Evolutionary conservation across 2,113 vertebrate species (phyloP).

Genomic region (Thryonomys swinderianus): DNA sequence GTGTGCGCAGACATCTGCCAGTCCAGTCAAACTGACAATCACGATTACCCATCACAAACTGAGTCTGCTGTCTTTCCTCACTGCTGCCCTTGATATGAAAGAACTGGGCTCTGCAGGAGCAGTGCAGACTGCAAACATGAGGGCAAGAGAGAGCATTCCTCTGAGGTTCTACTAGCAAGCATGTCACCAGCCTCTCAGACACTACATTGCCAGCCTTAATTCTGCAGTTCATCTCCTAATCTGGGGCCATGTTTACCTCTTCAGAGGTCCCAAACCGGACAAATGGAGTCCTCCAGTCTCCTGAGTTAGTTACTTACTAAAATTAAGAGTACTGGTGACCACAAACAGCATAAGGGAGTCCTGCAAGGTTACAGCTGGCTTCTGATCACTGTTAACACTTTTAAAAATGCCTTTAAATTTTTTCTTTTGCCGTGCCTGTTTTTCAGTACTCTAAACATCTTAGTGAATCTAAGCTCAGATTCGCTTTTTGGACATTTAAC

Average conservation of each 20-base stretch:
- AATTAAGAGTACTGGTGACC: background rate
- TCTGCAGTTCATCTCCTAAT: fast-evolving
- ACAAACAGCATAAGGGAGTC: background rate
- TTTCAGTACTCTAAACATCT: background rate
- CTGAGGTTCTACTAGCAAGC: fast-evolving
- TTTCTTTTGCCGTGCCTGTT: background rate
- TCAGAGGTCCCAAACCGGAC: background rate
- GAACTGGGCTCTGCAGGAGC: fast-evolving
- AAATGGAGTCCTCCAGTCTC: background rate
- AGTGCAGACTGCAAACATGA: fast-evolving
- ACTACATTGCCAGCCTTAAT: background rate
- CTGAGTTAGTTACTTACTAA: background rate
- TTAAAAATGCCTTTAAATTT: background rate
- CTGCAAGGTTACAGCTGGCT: no score
- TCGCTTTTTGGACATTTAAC: background rate
- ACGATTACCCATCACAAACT: no score
- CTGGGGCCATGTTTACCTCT: background rate
- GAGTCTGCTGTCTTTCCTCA: no score
- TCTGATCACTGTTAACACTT: background rate
- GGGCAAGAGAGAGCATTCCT: fast-evolving
- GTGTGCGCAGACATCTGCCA: background rate
- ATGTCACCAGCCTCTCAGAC: background rate
- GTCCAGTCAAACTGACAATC: no score
- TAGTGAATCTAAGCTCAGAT: background rate
- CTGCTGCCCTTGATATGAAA: fast-evolving